phyloP scores from a whole-genome alignment of 1,140 invertebrate genomes.

The Phenacoccus solenopsis region DNA sequence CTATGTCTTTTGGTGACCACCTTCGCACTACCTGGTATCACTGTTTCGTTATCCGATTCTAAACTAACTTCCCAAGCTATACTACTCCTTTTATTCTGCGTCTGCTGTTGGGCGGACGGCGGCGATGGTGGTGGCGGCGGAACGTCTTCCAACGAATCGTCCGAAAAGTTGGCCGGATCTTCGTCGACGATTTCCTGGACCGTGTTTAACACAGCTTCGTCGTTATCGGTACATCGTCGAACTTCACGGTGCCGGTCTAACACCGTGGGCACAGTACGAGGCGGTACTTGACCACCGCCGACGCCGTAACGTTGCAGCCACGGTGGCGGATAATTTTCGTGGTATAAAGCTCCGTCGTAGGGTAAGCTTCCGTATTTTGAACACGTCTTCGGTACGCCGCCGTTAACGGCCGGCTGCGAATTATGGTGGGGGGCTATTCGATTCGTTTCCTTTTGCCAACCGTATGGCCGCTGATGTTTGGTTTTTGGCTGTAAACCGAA shows the following conservation, averaged over 20 bases:
- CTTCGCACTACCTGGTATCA: slow-evolving; percentile 58
- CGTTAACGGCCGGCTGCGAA: slow-evolving; percentile 36
- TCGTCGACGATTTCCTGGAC: slow-evolving; percentile 32
- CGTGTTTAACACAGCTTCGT: slow-evolving; percentile 23
- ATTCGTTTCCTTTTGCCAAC: slow-evolving; percentile 47
- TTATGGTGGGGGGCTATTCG: slow-evolving; percentile 19
- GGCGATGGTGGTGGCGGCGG: slow-evolving; percentile 41
- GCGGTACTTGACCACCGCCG: not conserved
- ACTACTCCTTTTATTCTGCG: slow-evolving; percentile 47
- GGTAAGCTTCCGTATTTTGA: slow-evolving; percentile 53
- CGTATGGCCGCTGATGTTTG: slow-evolving; percentile 53
- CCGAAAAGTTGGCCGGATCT: slow-evolving; percentile 61
- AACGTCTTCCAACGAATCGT: slow-evolving; percentile 63
- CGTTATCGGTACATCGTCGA: slow-evolving; percentile 39
- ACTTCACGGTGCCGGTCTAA: slow-evolving; percentile 63
- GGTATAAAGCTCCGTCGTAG: slow-evolving; percentile 33
- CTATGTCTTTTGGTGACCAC: slow-evolving; percentile 42
- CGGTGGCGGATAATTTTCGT: slow-evolving; percentile 12
- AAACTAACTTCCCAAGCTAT: slow-evolving; percentile 72
- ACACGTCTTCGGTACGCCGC: slow-evolving; percentile 35
- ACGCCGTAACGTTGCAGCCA: slow-evolving; percentile 20
- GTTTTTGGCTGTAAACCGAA: slow-evolving; percentile 55
- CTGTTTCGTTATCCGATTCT: slow-evolving; percentile 40
- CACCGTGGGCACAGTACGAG: slow-evolving; percentile 50
- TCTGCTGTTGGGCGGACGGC: slow-evolving; percentile 4